Evolutionary conservation across 2,888 invertebrate species (phyloP), one percentile per base, ranked within the genome.

Genomic region (Tanypteryx hageni): DNA sequence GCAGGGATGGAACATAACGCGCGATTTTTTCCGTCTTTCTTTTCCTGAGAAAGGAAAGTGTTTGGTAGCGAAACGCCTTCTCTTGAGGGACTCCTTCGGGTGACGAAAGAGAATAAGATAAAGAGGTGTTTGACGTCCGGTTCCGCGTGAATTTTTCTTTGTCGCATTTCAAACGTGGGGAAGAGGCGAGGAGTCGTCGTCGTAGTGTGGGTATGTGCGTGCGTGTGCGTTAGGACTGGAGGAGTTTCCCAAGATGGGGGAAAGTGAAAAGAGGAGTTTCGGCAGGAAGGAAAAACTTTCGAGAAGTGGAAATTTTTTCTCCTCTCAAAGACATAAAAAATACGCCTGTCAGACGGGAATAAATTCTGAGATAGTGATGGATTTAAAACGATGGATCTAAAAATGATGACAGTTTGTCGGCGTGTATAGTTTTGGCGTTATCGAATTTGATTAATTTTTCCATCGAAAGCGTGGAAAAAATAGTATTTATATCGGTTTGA

Each of bases 371-470:
- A 27, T 27, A 76, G 76, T 76, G 76, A 76, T 76, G 27, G 76
- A 76, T 76, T 76, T 27, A 76, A 76, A 76, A 22, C 76, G 76
- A 68, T n/a, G n/a, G 68, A 76, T 76, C 27, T 14, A 9, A 76
- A 76, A 76, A 76, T 76, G 76, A 76, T 76, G 22, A 27, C 76
- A 22, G 76, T 76, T 76, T 76, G 76, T 76, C 27, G 76, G 76
- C 27, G 76, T 27, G 76, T 76, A 76, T 22, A 76, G 76, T 76
- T 76, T 68, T 76, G 76, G 27, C 76, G 76, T 76, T 76, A 76
- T 76, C 27, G 22, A 3, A 27, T 27, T 10, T 13, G 76, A 76
- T 76, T 76, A 76, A 76, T 76, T 76, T 76, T 76, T 27, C 76
- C 22, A 10, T 27, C 27, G 76, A 27, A 27, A 76, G 22, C 22